phyloP scores from a whole-genome alignment of 1,140 invertebrate genomes.

The Megalonaias nervosa region DNA sequence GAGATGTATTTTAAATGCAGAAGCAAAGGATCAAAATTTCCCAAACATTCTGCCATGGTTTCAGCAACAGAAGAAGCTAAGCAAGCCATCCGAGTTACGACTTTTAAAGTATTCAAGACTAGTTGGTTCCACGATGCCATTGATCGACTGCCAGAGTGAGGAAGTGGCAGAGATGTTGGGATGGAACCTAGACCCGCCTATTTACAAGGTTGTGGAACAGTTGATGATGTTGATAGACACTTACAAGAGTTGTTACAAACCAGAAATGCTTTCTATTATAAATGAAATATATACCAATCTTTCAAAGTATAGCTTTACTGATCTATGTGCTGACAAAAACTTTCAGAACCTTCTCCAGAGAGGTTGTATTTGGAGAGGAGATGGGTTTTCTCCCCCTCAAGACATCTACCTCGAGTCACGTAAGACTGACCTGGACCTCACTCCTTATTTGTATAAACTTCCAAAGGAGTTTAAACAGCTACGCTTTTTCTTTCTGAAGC shows the following conservation, averaged over 20 bases:
- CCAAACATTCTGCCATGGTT: conserved; percentile 11
- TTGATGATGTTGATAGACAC: not conserved
- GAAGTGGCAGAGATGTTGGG: not conserved
- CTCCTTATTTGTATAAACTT: conserved; percentile 1
- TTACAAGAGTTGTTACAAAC: not conserved
- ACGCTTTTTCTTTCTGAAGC: not conserved
- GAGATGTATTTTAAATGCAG: not conserved
- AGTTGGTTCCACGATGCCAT: conserved; percentile 2
- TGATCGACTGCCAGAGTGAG: conserved; percentile 2
- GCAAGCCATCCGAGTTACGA: conserved; percentile 1
- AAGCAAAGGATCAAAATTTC: not conserved
- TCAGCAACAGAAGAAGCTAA: not conserved
- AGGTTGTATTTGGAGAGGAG: conserved; percentile 5
- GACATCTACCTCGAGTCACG: not conserved
- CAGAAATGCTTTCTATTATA: conserved; percentile 5
- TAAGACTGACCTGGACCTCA: not conserved
- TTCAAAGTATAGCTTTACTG: not conserved
- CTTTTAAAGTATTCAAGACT: not conserved
- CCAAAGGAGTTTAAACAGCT: conserved; percentile 10
- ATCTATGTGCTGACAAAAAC: not conserved
- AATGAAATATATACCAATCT: conserved; percentile 15
- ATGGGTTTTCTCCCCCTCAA: not conserved
- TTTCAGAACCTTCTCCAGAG: not conserved
- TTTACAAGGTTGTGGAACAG: conserved; percentile 13
- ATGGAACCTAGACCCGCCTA: conserved; percentile 7